phyloP scores from a whole-genome alignment of 2,113 vertebrate species.

The Dinomys branickii region DNA sequence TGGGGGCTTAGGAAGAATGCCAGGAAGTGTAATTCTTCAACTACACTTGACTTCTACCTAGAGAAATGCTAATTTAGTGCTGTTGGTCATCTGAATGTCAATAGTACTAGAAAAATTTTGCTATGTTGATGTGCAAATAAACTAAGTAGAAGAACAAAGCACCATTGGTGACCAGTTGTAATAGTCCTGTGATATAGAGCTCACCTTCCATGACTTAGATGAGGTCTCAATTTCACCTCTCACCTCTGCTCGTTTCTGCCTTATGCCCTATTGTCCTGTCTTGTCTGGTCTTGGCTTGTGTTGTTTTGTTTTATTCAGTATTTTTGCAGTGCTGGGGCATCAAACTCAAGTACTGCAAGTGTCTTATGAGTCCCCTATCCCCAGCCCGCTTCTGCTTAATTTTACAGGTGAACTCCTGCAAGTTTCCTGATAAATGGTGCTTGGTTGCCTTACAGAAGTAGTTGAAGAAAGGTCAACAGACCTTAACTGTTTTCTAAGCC shows the following conservation, averaged over 20 bases:
- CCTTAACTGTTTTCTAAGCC: neutral
- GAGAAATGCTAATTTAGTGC: neutral
- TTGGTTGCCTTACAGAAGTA: neutral
- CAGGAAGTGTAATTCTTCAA: neutral
- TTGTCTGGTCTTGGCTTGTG: too few species aligned
- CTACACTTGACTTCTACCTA: too few species aligned
- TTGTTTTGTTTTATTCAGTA: neutral
- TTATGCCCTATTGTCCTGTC: neutral
- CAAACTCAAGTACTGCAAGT: neutral
- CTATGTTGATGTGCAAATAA: neutral
- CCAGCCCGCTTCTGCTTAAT: neutral
- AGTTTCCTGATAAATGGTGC: neutral
- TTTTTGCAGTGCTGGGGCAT: neutral
- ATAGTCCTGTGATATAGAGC: neutral
- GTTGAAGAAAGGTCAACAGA: neutral
- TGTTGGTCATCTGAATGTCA: neutral
- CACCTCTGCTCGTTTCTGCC: neutral
- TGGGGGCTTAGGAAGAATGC: too few species aligned
- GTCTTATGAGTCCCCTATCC: too few species aligned
- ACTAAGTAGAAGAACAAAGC: neutral
- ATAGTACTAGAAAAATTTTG: neutral
- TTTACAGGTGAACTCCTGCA: neutral
- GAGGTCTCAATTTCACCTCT: neutral
- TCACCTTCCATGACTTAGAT: neutral
- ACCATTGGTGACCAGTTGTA: neutral